phyloP scores from a whole-genome alignment of 2,888 invertebrate genomes.

The Drosophila pseudotakahashii region DNA sequence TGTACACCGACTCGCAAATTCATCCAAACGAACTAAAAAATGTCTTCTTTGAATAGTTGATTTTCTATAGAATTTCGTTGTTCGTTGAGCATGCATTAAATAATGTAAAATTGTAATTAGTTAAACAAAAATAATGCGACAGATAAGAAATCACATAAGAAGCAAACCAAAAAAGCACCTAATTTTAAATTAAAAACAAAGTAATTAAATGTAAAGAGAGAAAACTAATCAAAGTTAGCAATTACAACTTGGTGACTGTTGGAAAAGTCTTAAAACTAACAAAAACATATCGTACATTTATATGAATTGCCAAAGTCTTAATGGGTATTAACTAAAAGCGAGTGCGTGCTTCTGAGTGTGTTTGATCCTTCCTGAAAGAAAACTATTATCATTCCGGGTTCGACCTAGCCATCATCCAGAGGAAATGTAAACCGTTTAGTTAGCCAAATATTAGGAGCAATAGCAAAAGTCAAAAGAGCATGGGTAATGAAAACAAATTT shows the following conservation, averaged over 20 bases:
- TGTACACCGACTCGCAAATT: constrained; percentile 2
- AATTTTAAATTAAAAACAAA: constrained; percentile 30
- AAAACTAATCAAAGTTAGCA: constrained; percentile 59
- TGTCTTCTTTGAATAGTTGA: constrained; percentile 10
- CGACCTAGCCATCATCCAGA: constrained; percentile 54
- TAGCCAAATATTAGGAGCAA: constrained; percentile 66
- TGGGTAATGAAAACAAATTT: constrained; percentile 26
- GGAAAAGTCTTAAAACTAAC: constrained; percentile 82
- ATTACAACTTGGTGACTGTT: constrained; percentile 74
- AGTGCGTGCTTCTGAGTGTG: constrained; percentile 42
- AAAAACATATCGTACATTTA: constrained; percentile 83
- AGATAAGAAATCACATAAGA: constrained; percentile 15
- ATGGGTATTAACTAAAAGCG: constrained; percentile 57
- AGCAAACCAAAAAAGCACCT: constrained; percentile 45
- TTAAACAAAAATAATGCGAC: constrained; percentile 11
- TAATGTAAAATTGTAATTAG: constrained; percentile 30
- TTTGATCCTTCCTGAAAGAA: constrained; percentile 38
- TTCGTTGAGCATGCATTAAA: constrained; percentile 25
- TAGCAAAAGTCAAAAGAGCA: constrained; percentile 49
- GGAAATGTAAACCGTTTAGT: constrained; percentile 62
- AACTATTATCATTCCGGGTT: constrained; percentile 73
- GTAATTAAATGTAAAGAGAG: neutral
- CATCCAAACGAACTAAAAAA: constrained; percentile 5
- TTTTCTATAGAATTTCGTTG: constrained; percentile 6
- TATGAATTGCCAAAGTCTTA: constrained; percentile 83